These are phyloP conservation scores for Tupaia tana DNA, from an alignment of 2,113 vertebrate genomes.

Conservation along the genomic window DNA sequence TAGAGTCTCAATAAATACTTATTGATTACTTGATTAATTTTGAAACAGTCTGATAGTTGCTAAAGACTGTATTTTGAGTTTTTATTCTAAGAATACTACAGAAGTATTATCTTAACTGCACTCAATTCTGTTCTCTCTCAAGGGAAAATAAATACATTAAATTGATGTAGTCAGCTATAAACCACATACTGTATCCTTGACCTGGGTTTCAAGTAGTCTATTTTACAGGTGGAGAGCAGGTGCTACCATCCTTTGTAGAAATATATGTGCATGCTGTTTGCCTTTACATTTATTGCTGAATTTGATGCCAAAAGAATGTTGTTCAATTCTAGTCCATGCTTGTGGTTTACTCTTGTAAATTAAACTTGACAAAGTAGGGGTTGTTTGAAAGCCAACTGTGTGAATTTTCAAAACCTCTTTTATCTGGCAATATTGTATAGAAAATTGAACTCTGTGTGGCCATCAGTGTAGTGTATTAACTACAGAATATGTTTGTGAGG, in stretches of 20 bases:
- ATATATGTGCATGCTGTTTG: slow-evolving; percentile 56
- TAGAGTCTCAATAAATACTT: slow-evolving; percentile 3
- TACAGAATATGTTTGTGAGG: neutral
- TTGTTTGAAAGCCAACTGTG: slow-evolving; percentile 67
- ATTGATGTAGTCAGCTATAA: slow-evolving; percentile 13
- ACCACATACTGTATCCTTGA: slow-evolving; percentile 47
- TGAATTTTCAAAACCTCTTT: slow-evolving; percentile 63
- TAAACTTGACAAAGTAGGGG: slow-evolving; percentile 65
- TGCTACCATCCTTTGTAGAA: slow-evolving; percentile 36
- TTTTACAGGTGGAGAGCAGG: slow-evolving; percentile 42
- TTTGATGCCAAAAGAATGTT: slow-evolving; percentile 55
- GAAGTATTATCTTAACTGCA: slow-evolving; percentile 8
- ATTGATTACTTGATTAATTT: neutral
- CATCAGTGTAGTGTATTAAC: neutral
- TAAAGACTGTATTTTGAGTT: neutral
- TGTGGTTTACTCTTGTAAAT: slow-evolving; percentile 72
- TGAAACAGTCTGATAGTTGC: neutral
- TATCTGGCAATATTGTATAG: slow-evolving; percentile 39
- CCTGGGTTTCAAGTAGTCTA: neutral
- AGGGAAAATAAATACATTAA: neutral
- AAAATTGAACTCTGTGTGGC: slow-evolving; percentile 37
- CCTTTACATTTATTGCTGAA: slow-evolving; percentile 62
- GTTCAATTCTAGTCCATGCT: slow-evolving; percentile 82
- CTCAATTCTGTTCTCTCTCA: neutral
- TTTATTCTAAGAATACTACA: slow-evolving; percentile 10